These are phyloP conservation scores for Pituophis catenifer DNA, from an alignment of 2,113 vertebrate species.

Conservation along the genomic window DNA sequence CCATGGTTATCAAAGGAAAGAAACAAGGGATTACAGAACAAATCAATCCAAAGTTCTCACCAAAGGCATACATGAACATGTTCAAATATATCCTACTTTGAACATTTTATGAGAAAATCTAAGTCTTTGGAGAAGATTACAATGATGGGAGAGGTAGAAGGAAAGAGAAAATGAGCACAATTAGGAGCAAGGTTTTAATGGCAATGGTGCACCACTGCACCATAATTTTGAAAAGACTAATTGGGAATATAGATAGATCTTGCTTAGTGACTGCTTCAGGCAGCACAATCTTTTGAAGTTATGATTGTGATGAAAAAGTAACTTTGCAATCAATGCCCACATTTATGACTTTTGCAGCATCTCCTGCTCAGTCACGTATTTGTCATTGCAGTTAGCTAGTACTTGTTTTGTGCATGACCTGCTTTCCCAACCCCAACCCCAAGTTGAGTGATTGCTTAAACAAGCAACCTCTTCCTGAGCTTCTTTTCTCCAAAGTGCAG, in stretches of 20 bases:
- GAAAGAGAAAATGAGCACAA: background rate
- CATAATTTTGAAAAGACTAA: background rate
- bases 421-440: background rate
- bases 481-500: background rate
- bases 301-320: background rate
- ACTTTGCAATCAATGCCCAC: background rate
- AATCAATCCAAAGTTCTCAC: background rate
- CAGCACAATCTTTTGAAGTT: background rate
- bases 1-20: background rate
- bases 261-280: background rate
- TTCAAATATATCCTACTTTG: background rate
- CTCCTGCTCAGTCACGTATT: background rate
- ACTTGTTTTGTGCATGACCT: background rate
- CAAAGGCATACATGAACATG: background rate
- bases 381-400: background rate
- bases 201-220: background rate
- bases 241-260: background rate
- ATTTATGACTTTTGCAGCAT: background rate
- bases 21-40: background rate
- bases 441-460: background rate
- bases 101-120: background rate
- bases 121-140: background rate
- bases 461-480: background rate
- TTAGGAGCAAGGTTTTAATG: background rate
- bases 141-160: background rate